phyloP scores from a whole-genome alignment of 1,140 invertebrate genomes.

The Bemisia tabaci region DNA sequence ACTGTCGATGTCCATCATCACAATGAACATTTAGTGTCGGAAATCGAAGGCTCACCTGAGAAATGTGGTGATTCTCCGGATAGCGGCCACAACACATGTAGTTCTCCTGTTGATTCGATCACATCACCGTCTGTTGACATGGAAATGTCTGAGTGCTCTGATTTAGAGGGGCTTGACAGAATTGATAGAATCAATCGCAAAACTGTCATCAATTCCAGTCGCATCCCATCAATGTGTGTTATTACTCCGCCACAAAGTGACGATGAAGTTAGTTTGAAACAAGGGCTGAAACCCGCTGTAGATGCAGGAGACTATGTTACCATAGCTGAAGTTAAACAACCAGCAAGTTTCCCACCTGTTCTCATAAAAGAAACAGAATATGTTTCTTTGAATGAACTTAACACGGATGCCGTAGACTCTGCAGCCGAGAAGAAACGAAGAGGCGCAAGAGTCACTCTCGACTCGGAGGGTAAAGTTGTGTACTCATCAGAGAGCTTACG shows the following conservation, averaged over 20 bases:
- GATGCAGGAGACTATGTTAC: constrained; percentile 68
- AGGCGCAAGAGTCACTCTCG: constrained; percentile 67
- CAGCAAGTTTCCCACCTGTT: constrained; percentile 31
- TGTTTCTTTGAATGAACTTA: constrained; percentile 60
- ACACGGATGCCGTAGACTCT: constrained; percentile 20
- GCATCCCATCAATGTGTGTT: constrained; percentile 84
- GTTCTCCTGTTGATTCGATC: constrained; percentile 58
- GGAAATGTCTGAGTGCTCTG: constrained; percentile 62
- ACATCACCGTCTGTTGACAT: constrained; percentile 56
- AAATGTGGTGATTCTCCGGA: constrained; percentile 38
- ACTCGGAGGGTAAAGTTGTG: constrained; percentile 77
- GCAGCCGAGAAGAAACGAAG: constrained; percentile 33
- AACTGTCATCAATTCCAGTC: constrained; percentile 69
- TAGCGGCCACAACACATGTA: constrained; percentile 65
- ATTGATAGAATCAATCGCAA: constrained; percentile 72
- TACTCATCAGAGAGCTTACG: constrained; percentile 77
- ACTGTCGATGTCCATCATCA: constrained; percentile 22
- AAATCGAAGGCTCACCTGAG: constrained; percentile 12
- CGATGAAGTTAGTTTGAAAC: constrained; percentile 44
- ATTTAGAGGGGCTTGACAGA: constrained; percentile 63
- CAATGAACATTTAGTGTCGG: background rate
- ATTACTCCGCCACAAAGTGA: constrained; percentile 78
- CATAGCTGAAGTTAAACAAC: constrained; percentile 64
- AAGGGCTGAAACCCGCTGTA: constrained; percentile 11
- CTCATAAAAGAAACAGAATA: constrained; percentile 49